Evolutionary conservation across 2,888 invertebrate species (phyloP).

Genomic region (Xylota sylvarum): DNA sequence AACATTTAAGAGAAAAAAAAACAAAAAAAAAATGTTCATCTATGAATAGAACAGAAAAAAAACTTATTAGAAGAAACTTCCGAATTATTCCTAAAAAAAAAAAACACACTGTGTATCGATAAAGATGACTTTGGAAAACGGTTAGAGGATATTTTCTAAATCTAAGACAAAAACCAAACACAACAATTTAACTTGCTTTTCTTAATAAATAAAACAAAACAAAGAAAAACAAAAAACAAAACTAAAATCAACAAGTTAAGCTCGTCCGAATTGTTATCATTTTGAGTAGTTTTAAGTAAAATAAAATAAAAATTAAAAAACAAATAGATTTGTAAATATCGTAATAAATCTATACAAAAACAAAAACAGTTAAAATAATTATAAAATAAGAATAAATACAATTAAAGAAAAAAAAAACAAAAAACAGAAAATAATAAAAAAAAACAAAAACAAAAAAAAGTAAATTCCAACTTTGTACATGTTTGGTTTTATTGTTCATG

Average conservation of each 20-base stretch:
- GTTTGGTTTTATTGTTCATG: constrained; percentile 35
- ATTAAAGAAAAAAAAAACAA: constrained; percentile 40
- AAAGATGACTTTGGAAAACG: constrained; percentile 53
- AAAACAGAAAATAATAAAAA: constrained; percentile 30
- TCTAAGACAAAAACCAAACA: constrained; percentile 39
- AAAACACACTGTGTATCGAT: constrained; percentile 45
- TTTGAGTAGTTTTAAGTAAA: constrained; percentile 73
- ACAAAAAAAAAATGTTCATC: constrained; percentile 39
- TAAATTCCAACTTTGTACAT: constrained; percentile 60
- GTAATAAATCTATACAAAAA: constrained; percentile 72
- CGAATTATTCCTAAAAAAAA: constrained; percentile 68
- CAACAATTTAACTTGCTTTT: constrained; percentile 70
- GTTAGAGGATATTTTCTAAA: constrained; percentile 47
- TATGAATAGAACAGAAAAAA: constrained; percentile 46
- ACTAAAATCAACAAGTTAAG: constrained; percentile 64
- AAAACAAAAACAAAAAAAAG: constrained; percentile 53
- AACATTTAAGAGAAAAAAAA: constrained; percentile 21
- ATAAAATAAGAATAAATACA: constrained; percentile 67
- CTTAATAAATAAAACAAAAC: too few species aligned
- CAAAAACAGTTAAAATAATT: constrained; percentile 74
- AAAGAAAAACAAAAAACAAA: constrained; percentile 21
- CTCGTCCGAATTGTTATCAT: constrained; percentile 77
- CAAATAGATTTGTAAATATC: constrained; percentile 75
- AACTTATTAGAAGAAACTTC: constrained; percentile 52
- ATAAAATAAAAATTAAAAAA: constrained; percentile 45